Evolutionary conservation across 2,113 vertebrate species (phyloP), one percentile per base, ranked within the genome.

Genomic region (Hypocryptadius cinnamomeus): DNA sequence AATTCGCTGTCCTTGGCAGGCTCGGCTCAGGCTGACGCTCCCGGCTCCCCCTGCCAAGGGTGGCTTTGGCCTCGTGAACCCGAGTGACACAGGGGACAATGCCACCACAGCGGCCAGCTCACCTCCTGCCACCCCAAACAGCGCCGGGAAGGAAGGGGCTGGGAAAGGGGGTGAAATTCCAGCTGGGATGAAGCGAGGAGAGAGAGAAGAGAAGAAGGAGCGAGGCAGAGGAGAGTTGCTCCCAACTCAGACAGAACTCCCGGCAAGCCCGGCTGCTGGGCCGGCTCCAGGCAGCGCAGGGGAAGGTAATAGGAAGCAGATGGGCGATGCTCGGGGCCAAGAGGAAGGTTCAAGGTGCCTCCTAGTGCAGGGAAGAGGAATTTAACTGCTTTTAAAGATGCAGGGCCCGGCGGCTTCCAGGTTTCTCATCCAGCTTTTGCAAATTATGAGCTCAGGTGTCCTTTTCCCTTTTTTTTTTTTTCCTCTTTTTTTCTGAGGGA

Each of bases 251-350:
- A 96, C 94, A 95, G 91, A 96, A 95, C 95, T 96, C 95, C 94
- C 96, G 95, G 96, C 44, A 95, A 96, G 85, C 88, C 9, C 37
- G n/a, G 95, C 87, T 77, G 44, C 71, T 76, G 76, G 95, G 96
- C 96, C 27, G 5, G 40, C 87, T 22, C 13, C 78, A 8, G 63
- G 81, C 92, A 79, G 91, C 76, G 87, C 80, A 94, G 90, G 90
- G 92, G 92, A 96, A 79, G 88, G 90, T 97, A 97, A 97, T 97
- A 77, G 94, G 92, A 97, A 97, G 96, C 97, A 97, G 95, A 97
- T 96, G 96, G 90, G 82, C 82, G 57, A 63, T 27, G 85, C 88
- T 90, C 70, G 33, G 94, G 87, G 93, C 95, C 93, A 95, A 87
- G 90, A 94, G 94, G 95, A 96, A 96, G 94, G 93, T 97, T 96